Conservation (phyloP, 2,888 invertebrate species). For the Ectropis crepuscularia region DNA sequence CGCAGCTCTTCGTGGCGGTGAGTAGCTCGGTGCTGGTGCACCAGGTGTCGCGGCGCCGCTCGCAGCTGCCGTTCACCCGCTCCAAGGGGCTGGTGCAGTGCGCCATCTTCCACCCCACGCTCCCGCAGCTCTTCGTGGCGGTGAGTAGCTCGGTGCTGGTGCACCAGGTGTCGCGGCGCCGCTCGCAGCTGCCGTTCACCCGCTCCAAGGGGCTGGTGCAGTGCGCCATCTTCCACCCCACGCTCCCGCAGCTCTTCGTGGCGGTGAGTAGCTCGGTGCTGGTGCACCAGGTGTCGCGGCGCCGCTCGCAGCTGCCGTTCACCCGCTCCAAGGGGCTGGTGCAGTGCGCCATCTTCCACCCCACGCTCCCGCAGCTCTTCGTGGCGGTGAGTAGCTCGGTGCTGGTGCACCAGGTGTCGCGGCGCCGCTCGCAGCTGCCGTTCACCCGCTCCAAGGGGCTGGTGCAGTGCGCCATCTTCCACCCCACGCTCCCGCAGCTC, state of each 20-base stretch:
- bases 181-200: constrained; percentile 95
- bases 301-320: constrained; percentile 96
- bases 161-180: constrained; percentile 95
- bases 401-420: constrained; percentile 96
- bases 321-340: constrained; percentile 94
- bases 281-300: constrained; percentile 96
- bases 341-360: constrained; percentile 97
- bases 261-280: constrained; percentile 95
- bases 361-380: constrained; percentile 94
- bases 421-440: constrained; percentile 94
- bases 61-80: constrained; percentile 96
- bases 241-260: constrained; percentile 96
- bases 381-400: too few relatives aligned
- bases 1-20: constrained; percentile 97
- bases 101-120: constrained; percentile 96
- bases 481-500: constrained; percentile 95
- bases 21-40: constrained; percentile 96
- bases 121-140: constrained; percentile 97
- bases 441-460: constrained; percentile 95
- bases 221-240: constrained; percentile 96
- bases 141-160: constrained; percentile 96
- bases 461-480: constrained; percentile 96
- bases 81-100: constrained; percentile 96
- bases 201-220: constrained; percentile 96
- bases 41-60: constrained; percentile 94